Evolutionary conservation across 2,888 invertebrate species (phyloP).

Genomic region (Parnassius orleans): DNA sequence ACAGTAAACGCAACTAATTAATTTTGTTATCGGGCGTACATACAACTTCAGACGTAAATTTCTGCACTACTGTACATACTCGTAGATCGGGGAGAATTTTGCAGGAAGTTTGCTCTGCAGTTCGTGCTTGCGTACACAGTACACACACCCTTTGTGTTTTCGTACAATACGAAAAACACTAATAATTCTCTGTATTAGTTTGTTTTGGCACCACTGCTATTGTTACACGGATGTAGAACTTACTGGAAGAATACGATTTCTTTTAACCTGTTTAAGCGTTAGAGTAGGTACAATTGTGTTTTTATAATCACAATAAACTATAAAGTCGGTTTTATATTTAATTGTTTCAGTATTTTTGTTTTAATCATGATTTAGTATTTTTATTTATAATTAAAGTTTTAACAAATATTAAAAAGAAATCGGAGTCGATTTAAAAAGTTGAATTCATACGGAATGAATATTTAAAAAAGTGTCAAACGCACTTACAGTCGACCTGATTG

Average conservation of each 20-base stretch:
- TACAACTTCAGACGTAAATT: slow-evolving; percentile 1
- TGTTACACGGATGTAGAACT: slow-evolving; percentile 25
- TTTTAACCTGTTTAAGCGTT: not conserved
- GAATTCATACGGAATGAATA: too few species aligned
- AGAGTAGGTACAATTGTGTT: too few species aligned
- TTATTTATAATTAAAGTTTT: too few species aligned
- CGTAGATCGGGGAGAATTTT: slow-evolving; percentile 34
- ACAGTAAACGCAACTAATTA: not conserved
- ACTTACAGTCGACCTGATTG: too few species aligned
- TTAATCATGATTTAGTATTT: too few species aligned
- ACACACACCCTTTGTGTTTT: slow-evolving; percentile 22
- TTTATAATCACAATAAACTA: too few species aligned
- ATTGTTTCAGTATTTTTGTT: too few species aligned
- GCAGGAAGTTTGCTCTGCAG: slow-evolving; percentile 6
- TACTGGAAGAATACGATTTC: slow-evolving; percentile 22
- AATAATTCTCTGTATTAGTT: slow-evolving; percentile 69
- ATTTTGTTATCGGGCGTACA: not conserved
- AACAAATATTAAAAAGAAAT: too few species aligned
- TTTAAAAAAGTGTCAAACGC: too few species aligned
- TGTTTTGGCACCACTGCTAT: slow-evolving; percentile 59
- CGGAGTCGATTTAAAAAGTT: too few species aligned
- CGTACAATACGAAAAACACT: slow-evolving; percentile 67
- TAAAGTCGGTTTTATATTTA: too few species aligned
- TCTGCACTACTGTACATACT: not conserved
- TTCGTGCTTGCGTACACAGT: not conserved